Conservation (phyloP, 2,888 invertebrate genomes). For the Brenthis daphne region DNA sequence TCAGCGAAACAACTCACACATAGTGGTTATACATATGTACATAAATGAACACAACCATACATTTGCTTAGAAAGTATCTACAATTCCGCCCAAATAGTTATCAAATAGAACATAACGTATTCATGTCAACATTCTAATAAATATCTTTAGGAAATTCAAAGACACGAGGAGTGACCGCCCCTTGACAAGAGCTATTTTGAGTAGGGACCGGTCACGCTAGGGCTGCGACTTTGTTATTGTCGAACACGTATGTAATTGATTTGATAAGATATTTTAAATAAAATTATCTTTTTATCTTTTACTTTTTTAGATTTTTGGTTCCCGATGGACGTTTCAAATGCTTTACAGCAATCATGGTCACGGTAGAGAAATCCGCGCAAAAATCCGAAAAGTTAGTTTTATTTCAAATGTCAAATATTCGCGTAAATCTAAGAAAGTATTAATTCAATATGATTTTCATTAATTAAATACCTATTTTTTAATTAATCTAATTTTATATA, state of each 20-base stretch:
- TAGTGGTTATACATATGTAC: neutral
- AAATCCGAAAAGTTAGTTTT: no score
- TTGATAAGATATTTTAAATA: no score
- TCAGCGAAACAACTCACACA: neutral
- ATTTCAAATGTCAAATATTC: no score
- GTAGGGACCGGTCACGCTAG: conserved; percentile 76
- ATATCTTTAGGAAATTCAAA: conserved; percentile 60
- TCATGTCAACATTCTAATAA: conserved; percentile 63
- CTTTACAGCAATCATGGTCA: no score
- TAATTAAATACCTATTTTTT: no score
- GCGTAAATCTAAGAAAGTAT: no score
- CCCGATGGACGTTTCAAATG: no score
- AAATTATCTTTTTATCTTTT: no score
- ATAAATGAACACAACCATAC: neutral
- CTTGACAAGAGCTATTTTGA: conserved; percentile 71
- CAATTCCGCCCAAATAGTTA: conserved; percentile 31
- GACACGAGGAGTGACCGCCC: conserved; percentile 67
- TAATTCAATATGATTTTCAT: no score
- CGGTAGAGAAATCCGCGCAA: no score
- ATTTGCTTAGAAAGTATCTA: conserved; percentile 18
- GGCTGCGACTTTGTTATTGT: conserved; percentile 53
- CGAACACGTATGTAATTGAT: neutral
- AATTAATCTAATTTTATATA: no score
- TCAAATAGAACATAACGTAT: conserved; percentile 42
- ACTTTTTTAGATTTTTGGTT: no score